Evolutionary conservation across 2,113 vertebrate species (phyloP), one percentile per base, ranked within the genome.

Genomic region (Perca schrenkii): DNA sequence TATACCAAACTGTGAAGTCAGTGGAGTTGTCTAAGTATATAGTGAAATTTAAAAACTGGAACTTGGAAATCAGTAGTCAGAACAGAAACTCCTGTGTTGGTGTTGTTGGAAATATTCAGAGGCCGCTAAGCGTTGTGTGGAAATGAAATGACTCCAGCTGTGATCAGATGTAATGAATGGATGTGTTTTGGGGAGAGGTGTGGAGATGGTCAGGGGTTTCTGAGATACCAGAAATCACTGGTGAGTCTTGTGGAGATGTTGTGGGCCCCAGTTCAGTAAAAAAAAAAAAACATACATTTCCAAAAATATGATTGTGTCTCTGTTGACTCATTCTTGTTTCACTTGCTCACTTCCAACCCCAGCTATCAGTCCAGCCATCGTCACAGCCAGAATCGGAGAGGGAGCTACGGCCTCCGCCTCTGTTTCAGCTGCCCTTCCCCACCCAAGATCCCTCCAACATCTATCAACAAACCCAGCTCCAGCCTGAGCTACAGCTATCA

Each of bases 381-480:
- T 80, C 78, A 75, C 85, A 86, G 63, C 66, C 82, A 46, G 78
- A 86, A 54, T 64, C 77, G 53, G 88, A 81, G 60, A 77, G 34
- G 63, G 34, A 6, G 16, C 72, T 67, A 46, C 79, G 69, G 73
- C 69, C 68, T 76, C 74, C 31, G 54, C 58, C 63, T 74, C 69
- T 76, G 64, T 56, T 74, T 60, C 82, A 86, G 64, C 75, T 22
- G 47, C 52, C 57, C 28, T 53, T 47, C 47, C 57, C 56, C 22
- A 71, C 46, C 64, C 80, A 49, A 22, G 72, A 79, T 17, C 70
- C 66, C 28, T 15, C 65, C 1, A 28, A 80, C 58, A 31, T 25
- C 75, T 77, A 77, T 53, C 78, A 84, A 19, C 86, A 74, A 34
- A 43, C 25, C 25, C 82, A 78, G 25, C 53, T 70, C 19, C 79